Percentiles rank a stretch among this genome's conserved stretches.
phyloP scores from a whole-genome alignment of 2,113 vertebrate species.

The Turnix velox region DNA sequence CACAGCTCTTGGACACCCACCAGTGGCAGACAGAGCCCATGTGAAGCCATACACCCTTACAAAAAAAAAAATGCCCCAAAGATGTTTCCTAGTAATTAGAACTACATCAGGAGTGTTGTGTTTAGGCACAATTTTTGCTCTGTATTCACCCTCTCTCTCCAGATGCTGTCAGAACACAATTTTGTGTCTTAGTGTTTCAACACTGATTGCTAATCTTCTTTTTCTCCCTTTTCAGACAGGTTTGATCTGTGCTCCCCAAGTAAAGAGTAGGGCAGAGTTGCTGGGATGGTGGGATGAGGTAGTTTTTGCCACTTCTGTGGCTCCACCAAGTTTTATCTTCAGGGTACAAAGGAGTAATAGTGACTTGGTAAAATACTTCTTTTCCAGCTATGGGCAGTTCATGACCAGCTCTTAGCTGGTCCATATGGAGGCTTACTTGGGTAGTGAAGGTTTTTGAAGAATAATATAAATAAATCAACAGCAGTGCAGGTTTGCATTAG shows the following conservation, averaged over 20 bases:
- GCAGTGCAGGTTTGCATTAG: too few species aligned
- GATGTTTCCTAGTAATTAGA: background rate
- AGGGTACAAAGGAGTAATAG: background rate
- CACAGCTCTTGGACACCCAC: background rate
- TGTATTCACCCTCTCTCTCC: background rate
- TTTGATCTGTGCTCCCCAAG: background rate
- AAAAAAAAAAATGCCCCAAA: background rate
- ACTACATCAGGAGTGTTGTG: background rate
- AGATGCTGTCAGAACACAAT: background rate
- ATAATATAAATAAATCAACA: background rate
- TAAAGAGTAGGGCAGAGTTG: background rate
- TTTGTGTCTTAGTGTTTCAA: background rate
- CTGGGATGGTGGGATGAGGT: background rate
- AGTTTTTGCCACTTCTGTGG: background rate
- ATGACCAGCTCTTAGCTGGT: background rate
- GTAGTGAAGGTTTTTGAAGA: background rate
- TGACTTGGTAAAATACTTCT: background rate
- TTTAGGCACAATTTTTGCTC: background rate
- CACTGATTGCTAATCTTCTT: background rate
- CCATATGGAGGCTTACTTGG: background rate
- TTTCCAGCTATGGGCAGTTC: background rate
- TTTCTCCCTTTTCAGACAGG: background rate
- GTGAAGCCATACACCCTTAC: background rate
- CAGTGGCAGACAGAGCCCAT: background rate
- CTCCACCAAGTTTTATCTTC: background rate